phyloP scores from a whole-genome alignment of 2,797 vertebrate genomes.

The Smutsia gigantea region DNA sequence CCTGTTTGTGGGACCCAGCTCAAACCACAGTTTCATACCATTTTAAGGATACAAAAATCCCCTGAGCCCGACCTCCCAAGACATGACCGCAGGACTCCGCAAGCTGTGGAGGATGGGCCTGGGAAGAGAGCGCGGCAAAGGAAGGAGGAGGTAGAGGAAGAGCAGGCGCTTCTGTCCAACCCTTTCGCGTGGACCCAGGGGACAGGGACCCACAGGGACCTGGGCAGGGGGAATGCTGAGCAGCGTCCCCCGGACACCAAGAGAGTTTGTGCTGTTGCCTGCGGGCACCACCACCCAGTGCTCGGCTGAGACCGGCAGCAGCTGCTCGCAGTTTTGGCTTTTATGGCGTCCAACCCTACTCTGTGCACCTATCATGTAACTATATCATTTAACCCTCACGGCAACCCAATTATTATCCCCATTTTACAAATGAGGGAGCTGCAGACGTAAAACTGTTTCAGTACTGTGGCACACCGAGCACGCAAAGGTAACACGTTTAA shows the following conservation, averaged over 20 bases:
- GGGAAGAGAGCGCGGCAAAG: background rate
- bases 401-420: background rate
- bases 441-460: background rate
- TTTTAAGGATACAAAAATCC: background rate
- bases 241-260: background rate
- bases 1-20: background rate
- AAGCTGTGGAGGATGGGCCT: background rate
- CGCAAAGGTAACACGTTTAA: background rate
- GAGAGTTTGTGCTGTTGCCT: background rate
- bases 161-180: background rate
- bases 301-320: background rate
- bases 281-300: background rate
- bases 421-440: background rate
- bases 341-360: background rate
- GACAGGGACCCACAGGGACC: background rate
- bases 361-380: background rate
- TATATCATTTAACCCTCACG: background rate
- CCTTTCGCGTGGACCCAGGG: background rate
- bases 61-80: background rate
- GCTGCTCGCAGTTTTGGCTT: background rate
- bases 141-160: background rate
- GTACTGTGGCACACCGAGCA: background rate
- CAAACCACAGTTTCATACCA: background rate
- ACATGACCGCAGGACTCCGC: background rate
- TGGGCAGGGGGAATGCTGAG: too few species aligned